Conservation (phyloP, 1,140 invertebrate genomes). For the Leptinotarsa defecta region DNA sequence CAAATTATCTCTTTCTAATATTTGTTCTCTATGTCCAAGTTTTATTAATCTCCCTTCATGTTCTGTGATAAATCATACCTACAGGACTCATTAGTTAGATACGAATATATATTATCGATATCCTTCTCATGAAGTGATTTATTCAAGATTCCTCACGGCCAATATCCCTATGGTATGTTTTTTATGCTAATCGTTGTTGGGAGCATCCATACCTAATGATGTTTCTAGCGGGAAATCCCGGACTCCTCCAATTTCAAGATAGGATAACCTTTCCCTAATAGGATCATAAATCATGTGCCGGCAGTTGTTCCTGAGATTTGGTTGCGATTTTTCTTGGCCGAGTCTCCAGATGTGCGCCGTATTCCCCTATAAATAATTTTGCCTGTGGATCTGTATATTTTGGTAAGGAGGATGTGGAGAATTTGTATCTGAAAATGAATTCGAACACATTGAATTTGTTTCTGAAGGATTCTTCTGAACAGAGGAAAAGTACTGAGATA, state of each 20-base stretch:
- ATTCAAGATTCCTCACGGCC: conserved; percentile 9
- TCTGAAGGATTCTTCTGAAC: no score
- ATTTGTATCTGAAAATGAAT: no score
- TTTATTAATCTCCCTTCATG: neutral
- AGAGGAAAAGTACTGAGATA: no score
- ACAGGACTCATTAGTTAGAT: neutral
- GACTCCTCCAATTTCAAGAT: conserved; percentile 13
- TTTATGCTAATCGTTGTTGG: conserved; percentile 21
- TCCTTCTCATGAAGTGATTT: neutral
- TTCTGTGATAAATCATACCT: neutral
- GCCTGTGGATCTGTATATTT: neutral
- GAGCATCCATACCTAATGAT: conserved; percentile 15
- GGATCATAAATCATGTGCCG: conserved; percentile 16
- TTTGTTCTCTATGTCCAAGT: no score
- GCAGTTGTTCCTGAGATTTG: conserved; percentile 24
- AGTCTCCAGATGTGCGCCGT: neutral
- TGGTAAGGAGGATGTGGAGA: neutral
- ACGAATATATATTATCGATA: neutral
- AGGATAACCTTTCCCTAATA: conserved; percentile 22
- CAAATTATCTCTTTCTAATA: no score
- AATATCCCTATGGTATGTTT: conserved; percentile 17
- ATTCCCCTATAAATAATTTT: neutral
- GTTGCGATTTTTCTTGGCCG: conserved; percentile 15
- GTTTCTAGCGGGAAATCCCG: neutral
- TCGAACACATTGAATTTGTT: no score